phyloP scores from a whole-genome alignment of 1,140 invertebrate species.

The Agraylea sexmaculata region DNA sequence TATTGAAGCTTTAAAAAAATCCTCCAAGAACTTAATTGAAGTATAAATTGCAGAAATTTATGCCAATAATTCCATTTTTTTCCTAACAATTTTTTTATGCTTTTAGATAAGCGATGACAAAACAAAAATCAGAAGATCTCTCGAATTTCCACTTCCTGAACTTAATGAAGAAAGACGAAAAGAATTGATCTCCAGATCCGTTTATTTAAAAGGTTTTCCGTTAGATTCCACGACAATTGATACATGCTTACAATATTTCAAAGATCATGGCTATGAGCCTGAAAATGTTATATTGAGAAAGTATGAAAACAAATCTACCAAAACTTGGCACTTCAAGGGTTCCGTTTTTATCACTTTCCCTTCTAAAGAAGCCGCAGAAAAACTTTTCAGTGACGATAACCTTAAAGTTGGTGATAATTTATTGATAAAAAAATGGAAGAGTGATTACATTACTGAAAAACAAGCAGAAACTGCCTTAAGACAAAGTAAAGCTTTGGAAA shows the following conservation, averaged over 20 bases:
- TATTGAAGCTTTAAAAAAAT: slow-evolving; percentile 59
- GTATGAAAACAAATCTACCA: slow-evolving; percentile 51
- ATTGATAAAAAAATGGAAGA: slow-evolving; percentile 58
- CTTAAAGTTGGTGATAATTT: slow-evolving; percentile 63
- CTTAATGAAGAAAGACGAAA: slow-evolving; percentile 72
- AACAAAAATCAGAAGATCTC: slow-evolving; percentile 68
- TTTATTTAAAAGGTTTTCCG: slow-evolving; percentile 87
- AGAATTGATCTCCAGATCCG: slow-evolving; percentile 59
- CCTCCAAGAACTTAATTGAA: slow-evolving; percentile 63
- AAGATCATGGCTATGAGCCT: slow-evolving; percentile 53
- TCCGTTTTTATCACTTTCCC: slow-evolving; percentile 80
- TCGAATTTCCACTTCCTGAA: slow-evolving; percentile 68
- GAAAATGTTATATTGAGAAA: slow-evolving; percentile 69
- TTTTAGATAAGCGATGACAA: slow-evolving; percentile 60
- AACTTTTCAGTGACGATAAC: slow-evolving; percentile 46
- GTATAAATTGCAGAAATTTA: no score
- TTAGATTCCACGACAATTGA: slow-evolving; percentile 51
- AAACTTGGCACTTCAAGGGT: slow-evolving; percentile 68
- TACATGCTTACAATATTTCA: slow-evolving; percentile 63
- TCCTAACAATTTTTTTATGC: no score
- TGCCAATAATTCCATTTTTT: no score
- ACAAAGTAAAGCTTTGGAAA: slow-evolving; percentile 11
- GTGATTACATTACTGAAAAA: slow-evolving; percentile 59
- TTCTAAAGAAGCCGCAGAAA: slow-evolving; percentile 50
- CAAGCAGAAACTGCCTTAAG: slow-evolving; percentile 45